Evolutionary conservation across 1,140 invertebrate species (phyloP).

Genomic region (Neomicropteryx cornuta): DNA sequence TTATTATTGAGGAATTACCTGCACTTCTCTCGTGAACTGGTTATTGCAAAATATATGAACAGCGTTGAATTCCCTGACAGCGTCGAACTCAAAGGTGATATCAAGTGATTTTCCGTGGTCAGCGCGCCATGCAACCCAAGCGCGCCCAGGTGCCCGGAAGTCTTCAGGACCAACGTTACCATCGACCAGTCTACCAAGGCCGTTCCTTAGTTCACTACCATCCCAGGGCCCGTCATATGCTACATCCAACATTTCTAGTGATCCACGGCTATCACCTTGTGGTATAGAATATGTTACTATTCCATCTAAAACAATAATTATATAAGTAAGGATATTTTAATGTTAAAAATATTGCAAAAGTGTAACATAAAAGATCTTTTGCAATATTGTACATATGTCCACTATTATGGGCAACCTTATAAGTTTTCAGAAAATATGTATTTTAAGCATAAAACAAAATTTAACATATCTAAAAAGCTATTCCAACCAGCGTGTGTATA

Average conservation of each 20-base stretch:
- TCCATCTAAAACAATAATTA: conserved; percentile 67
- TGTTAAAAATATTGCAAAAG: too few species aligned
- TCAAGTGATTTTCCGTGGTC: conserved; percentile 61
- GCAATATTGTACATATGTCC: too few species aligned
- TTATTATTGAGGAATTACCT: conserved; percentile 54
- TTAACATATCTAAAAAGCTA: too few species aligned
- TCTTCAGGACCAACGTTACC: conserved; percentile 43
- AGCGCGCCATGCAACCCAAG: conserved; percentile 90
- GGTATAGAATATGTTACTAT: conserved; percentile 75
- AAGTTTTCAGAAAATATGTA: too few species aligned
- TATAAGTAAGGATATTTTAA: too few species aligned
- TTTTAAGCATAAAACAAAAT: too few species aligned
- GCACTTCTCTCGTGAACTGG: conserved; percentile 68
- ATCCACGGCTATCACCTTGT: conserved; percentile 70
- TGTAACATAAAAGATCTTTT: too few species aligned
- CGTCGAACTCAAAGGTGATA: conserved; percentile 80
- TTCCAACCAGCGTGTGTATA: too few species aligned
- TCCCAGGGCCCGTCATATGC: conserved; percentile 87
- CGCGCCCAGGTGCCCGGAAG: conserved; percentile 50
- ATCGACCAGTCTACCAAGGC: conserved; percentile 87
- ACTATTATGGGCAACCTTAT: too few species aligned
- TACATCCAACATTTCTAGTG: conserved; percentile 78
- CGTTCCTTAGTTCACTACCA: conserved; percentile 58
- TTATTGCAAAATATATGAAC: conserved; percentile 76
- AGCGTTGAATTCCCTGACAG: conserved; percentile 74